A percentile compares a stretch with the other conserved stretches of the same genome.
phyloP scores from a whole-genome alignment of 2,888 invertebrate species.

The Beris chalybata region DNA sequence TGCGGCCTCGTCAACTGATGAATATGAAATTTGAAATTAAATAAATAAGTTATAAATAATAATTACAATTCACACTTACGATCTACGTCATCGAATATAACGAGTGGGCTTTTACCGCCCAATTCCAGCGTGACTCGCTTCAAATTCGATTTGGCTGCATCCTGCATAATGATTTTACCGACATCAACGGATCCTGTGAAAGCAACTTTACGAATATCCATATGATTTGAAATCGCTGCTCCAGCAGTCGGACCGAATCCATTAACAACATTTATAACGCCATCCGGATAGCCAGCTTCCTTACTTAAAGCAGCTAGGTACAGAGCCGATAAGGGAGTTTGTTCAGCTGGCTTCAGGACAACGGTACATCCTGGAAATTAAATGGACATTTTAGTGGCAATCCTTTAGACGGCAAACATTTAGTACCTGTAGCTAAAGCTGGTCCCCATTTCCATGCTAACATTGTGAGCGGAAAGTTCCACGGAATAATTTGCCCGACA shows the following conservation, averaged over 20 bases:
- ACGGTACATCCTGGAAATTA: conserved; percentile 65
- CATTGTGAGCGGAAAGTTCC: conserved; percentile 84
- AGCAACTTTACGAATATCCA: conserved; percentile 72
- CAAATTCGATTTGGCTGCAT: conserved; percentile 75
- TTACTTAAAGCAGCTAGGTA: conserved; percentile 70
- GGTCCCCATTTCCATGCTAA: conserved; percentile 79
- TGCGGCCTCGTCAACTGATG: conserved; percentile 63
- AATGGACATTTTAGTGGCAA: background rate
- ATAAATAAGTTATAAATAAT: background rate
- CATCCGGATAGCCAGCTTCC: conserved; percentile 80
- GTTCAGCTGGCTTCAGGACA: conserved; percentile 82
- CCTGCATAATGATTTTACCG: conserved; percentile 57
- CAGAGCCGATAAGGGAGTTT: conserved; percentile 79
- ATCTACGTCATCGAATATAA: conserved; percentile 79
- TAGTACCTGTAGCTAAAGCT: conserved; percentile 60
- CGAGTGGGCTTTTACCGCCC: conserved; percentile 87
- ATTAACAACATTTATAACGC: conserved; percentile 74
- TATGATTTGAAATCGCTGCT: conserved; percentile 69
- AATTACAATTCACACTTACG: conserved; percentile 59
- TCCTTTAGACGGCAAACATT: background rate
- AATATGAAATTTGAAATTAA: conserved; percentile 38
- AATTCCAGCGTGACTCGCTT: conserved; percentile 83
- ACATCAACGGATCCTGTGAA: conserved; percentile 75
- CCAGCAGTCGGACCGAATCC: conserved; percentile 78
- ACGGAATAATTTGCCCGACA: conserved; percentile 81